Conservation (phyloP, 2,113 vertebrate species). For the Microtus ochrogaster region DNA sequence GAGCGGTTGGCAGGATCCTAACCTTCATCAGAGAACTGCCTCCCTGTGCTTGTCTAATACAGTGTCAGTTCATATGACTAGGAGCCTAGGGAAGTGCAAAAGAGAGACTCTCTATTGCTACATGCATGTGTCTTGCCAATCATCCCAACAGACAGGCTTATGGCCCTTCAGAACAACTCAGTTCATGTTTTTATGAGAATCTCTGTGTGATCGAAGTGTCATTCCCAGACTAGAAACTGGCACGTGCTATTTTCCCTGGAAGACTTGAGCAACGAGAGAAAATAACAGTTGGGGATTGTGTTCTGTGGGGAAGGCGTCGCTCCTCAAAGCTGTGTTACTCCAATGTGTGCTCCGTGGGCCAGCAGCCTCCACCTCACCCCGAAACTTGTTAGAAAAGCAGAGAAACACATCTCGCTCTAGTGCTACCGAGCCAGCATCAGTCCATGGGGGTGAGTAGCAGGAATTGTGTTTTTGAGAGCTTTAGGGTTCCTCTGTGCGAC, state of each 20-base stretch:
- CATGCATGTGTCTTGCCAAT: conserved; percentile 4
- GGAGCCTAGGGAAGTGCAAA: not conserved
- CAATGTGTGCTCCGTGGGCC: not conserved
- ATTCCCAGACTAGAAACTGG: conserved; percentile 52
- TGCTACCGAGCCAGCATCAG: not conserved
- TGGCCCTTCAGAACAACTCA: not conserved
- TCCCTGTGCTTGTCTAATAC: not conserved
- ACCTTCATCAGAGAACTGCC: not conserved
- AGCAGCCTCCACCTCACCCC: not conserved
- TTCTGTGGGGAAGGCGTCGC: not conserved
- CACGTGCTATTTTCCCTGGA: conserved; percentile 63
- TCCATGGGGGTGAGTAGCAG: not conserved
- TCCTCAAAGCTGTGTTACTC: not conserved
- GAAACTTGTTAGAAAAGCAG: not conserved
- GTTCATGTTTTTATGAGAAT: conserved; percentile 25
- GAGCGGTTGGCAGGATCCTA: not conserved
- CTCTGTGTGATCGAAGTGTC: conserved; percentile 50
- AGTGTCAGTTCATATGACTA: not conserved
- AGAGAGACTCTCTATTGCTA: not conserved
- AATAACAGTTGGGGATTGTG: conserved; percentile 42
- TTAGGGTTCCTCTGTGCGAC: not conserved
- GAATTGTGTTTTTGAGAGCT: not conserved
- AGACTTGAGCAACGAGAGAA: conserved; percentile 54
- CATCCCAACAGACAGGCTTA: conserved; percentile 34
- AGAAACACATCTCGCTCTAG: not conserved